These are phyloP conservation scores for Crotalus tigris DNA, from an alignment of 2,113 vertebrate species.

Conservation along the genomic window DNA sequence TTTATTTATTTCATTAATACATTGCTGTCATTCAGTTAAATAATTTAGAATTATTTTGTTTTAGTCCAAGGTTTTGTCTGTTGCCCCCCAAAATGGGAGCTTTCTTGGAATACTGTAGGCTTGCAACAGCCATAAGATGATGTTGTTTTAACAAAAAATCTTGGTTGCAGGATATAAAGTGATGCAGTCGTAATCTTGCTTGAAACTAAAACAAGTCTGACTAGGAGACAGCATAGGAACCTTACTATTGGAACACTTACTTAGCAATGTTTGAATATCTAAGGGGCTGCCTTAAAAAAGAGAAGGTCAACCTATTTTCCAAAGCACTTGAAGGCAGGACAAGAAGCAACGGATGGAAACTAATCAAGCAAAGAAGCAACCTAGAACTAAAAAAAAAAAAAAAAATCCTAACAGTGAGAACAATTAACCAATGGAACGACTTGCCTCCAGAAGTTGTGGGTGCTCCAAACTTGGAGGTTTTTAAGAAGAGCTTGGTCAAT, in stretches of 20 bases:
- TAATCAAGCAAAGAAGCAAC: neutral
- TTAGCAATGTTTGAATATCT: neutral
- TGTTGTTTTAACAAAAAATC: neutral
- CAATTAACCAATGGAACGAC: neutral
- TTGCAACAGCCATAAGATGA: neutral
- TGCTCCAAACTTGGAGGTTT: neutral
- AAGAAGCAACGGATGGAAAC: neutral
- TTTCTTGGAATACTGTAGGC: neutral
- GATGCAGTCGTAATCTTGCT: neutral
- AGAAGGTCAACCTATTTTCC: neutral
- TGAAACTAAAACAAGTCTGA: neutral
- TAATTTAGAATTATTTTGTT: neutral
- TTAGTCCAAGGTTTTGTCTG: neutral
- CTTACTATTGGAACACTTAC: neutral
- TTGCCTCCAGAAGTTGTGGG: neutral
- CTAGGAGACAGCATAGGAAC: neutral
- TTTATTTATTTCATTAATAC: neutral
- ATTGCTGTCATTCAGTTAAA: neutral
- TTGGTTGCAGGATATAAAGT: neutral
- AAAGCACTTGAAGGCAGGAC: neutral
- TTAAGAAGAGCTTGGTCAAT: neutral
- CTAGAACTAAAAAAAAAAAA: neutral
- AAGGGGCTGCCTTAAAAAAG: neutral
- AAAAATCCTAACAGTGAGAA: neutral
- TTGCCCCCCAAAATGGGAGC: neutral